Conservation (phyloP, 2,113 vertebrate genomes). For the Mesembrinibis cayennensis region DNA sequence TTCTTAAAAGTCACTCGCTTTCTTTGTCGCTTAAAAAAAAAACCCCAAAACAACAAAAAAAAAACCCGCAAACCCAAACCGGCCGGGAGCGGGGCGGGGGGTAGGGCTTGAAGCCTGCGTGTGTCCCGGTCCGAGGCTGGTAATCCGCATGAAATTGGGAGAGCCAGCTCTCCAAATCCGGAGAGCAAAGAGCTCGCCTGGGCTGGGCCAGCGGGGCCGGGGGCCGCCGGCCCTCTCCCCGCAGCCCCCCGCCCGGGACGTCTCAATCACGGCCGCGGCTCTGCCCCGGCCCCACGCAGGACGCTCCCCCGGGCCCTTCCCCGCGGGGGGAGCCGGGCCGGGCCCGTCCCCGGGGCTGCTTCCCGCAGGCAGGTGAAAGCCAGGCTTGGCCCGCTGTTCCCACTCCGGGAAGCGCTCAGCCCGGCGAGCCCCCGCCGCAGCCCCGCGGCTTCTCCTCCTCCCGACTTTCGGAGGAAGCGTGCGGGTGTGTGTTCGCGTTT, state of each 20-base stretch:
- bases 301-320: neutral
- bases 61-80: neutral
- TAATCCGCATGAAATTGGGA: constrained; percentile 61
- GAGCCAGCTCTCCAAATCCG: constrained; percentile 14
- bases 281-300: neutral
- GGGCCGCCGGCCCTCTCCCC: neutral
- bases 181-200: neutral
- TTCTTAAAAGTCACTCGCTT: constrained; percentile 71
- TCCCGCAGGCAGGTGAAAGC: neutral
- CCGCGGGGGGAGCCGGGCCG: too few relatives aligned
- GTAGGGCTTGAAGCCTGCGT: constrained; percentile 20
- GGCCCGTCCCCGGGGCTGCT: neutral
- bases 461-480: neutral
- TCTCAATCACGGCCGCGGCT: neutral
- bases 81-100: neutral
- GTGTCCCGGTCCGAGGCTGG: constrained; percentile 31
- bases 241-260: neutral
- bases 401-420: too few relatives aligned
- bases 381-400: accelerated
- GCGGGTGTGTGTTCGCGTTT: neutral
- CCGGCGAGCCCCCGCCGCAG: neutral
- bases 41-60: neutral
- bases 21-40: neutral
- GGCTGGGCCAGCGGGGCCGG: neutral
- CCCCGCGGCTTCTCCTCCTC: neutral